Conservation (phyloP, 2,113 vertebrate genomes). For the Nipponia nippon region DNA sequence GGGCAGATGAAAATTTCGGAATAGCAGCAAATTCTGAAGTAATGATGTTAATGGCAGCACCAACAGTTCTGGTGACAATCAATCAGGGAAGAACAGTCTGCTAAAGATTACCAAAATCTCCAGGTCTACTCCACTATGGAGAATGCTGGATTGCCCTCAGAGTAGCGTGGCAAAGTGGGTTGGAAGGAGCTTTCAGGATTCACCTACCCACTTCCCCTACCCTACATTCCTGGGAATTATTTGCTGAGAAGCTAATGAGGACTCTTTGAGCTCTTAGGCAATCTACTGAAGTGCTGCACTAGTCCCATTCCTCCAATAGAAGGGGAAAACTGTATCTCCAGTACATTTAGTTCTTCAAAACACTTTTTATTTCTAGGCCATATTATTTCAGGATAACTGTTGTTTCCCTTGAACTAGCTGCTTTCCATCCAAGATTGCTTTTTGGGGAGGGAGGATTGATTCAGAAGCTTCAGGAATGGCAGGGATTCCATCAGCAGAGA, state of each 20-base stretch:
- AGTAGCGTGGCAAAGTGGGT: not conserved
- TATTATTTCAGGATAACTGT: not conserved
- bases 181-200: not conserved
- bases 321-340: not conserved
- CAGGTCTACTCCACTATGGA: not conserved
- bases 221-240: not conserved
- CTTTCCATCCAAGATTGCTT: not conserved
- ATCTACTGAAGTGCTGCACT: not conserved
- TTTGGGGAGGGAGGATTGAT: not conserved
- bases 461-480: not conserved
- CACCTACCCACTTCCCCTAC: accelerated
- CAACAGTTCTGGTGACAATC: not conserved
- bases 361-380: not conserved
- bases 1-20: not conserved
- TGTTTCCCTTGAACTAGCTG: not conserved
- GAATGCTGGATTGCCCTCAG: not conserved
- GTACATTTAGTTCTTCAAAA: not conserved
- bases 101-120: not conserved
- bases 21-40: not conserved
- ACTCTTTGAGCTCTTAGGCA: not conserved
- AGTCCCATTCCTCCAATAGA: not conserved
- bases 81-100: not conserved
- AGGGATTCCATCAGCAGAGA: not conserved
- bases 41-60: not conserved
- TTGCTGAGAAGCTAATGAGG: not conserved